phyloP scores from a whole-genome alignment of 1,140 invertebrate species.

The Drosophila athabasca region DNA sequence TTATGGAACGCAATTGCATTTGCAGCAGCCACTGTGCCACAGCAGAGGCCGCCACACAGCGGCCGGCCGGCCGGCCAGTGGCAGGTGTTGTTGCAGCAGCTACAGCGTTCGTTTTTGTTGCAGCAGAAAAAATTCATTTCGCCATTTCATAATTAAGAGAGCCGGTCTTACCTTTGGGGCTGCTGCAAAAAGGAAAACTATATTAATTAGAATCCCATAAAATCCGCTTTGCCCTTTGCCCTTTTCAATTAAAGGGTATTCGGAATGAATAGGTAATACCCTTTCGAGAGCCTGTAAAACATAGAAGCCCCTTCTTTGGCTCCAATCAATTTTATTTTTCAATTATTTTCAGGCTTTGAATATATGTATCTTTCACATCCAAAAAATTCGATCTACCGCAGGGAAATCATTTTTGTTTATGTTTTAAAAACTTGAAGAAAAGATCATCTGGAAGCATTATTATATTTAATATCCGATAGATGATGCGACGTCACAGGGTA shows the following conservation, averaged over 20 bases:
- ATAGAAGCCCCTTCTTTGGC: too few relatives aligned
- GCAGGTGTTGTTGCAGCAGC: constrained; percentile 52
- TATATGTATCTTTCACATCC: too few relatives aligned
- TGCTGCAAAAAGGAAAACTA: constrained; percentile 31
- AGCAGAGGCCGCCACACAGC: not conserved
- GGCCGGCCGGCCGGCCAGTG: too few relatives aligned
- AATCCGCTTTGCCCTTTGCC: constrained; percentile 24
- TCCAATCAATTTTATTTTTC: too few relatives aligned
- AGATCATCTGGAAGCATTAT: constrained; percentile 30
- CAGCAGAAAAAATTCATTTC: constrained; percentile 20
- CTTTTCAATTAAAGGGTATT: too few relatives aligned
- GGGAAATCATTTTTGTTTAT: not conserved
- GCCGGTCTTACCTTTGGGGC: constrained; percentile 14
- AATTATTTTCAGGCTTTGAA: too few relatives aligned
- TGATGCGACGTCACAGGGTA: constrained; percentile 34
- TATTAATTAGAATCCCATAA: constrained; percentile 66
- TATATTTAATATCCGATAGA: constrained; percentile 38
- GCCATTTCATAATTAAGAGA: constrained; percentile 45
- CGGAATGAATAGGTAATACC: too few relatives aligned
- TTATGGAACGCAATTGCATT: constrained; percentile 78
- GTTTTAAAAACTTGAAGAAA: constrained; percentile 7
- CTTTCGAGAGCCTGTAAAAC: too few relatives aligned
- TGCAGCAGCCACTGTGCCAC: constrained; percentile 35
- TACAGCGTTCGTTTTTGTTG: constrained; percentile 13
- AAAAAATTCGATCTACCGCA: too few relatives aligned